These are phyloP conservation scores for Callitettix versicolor DNA, from an alignment of 1,140 invertebrate species.

Conservation along the genomic window DNA sequence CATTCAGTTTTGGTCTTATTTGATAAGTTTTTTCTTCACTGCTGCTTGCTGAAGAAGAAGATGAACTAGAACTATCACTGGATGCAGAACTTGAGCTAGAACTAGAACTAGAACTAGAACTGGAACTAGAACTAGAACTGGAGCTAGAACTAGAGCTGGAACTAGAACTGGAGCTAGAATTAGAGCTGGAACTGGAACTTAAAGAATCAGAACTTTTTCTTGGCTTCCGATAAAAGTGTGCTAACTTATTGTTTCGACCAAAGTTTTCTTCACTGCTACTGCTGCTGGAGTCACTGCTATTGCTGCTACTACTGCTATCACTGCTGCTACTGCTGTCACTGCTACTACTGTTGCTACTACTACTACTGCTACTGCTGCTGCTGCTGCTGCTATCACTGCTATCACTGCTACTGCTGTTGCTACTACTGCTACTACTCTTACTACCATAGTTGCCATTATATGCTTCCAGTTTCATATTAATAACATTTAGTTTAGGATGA, in stretches of 20 bases:
- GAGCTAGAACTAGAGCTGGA: constrained; percentile 14
- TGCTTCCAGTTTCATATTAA: background rate
- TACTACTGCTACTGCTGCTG: constrained; percentile 16
- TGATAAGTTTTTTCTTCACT: constrained; percentile 29
- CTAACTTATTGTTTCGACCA: too few species aligned
- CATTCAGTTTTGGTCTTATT: constrained; percentile 35
- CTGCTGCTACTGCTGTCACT: background rate
- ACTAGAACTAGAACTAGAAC: constrained; percentile 12
- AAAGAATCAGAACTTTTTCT: too few species aligned
- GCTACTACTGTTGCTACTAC: constrained; percentile 4
- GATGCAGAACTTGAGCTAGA: constrained; percentile 1
- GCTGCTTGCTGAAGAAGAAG: constrained; percentile 21
- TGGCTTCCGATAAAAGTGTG: too few species aligned
- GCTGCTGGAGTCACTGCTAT: background rate
- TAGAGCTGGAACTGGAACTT: too few species aligned
- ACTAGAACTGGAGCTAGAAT: too few species aligned
- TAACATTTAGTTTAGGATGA: background rate
- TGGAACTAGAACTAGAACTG: constrained; percentile 23
- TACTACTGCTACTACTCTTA: constrained; percentile 7
- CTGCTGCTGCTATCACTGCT: background rate
- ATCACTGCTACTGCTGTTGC: background rate
- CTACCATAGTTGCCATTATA: constrained; percentile 8
- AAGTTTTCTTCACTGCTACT: background rate
- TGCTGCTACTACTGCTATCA: background rate
- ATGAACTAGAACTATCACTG: constrained; percentile 4